Evolutionary conservation across 2,888 invertebrate genomes (phyloP).

Genomic region (Suillia variegata): DNA sequence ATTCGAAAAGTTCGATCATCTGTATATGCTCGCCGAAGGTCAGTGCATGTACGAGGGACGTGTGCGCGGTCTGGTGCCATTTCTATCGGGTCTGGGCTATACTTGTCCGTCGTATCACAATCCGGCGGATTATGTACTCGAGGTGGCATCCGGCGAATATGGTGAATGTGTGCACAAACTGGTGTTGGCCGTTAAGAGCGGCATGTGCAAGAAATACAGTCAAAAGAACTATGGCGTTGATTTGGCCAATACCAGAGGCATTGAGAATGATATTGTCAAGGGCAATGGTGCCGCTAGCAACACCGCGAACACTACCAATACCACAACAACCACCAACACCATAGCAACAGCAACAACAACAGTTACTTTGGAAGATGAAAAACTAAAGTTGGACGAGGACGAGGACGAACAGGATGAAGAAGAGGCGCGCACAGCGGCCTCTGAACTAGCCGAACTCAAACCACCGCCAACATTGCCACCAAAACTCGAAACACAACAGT

Average conservation of each 20-base stretch:
- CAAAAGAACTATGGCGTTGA: conserved; percentile 53
- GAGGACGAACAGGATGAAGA: conserved; percentile 54
- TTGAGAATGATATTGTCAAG: conserved; percentile 68
- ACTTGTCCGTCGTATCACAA: conserved; percentile 95
- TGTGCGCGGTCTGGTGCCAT: conserved; percentile 83
- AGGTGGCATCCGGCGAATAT: conserved; percentile 94
- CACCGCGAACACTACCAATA: neutral
- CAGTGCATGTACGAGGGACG: conserved; percentile 92
- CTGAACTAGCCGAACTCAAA: conserved; percentile 62
- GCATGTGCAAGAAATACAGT: conserved; percentile 71
- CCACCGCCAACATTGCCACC: conserved; percentile 55
- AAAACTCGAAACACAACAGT: conserved; percentile 52
- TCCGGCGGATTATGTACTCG: conserved; percentile 97
- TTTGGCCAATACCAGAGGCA: conserved; percentile 42
- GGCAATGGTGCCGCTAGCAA: conserved; percentile 50
- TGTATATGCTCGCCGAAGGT: conserved; percentile 90
- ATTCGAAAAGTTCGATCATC: conserved; percentile 94
- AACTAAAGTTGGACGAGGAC: conserved; percentile 64
- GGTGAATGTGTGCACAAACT: conserved; percentile 87
- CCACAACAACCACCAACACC: conserved; percentile 16
- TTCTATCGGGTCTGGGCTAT: conserved; percentile 81
- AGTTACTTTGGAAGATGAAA: conserved; percentile 61
- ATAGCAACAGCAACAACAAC: conserved; percentile 49
- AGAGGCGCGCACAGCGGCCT: conserved; percentile 27
- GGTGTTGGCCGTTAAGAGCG: conserved; percentile 82